Conservation (phyloP, 2,113 vertebrate species). For the Copsychus sechellarum region DNA sequence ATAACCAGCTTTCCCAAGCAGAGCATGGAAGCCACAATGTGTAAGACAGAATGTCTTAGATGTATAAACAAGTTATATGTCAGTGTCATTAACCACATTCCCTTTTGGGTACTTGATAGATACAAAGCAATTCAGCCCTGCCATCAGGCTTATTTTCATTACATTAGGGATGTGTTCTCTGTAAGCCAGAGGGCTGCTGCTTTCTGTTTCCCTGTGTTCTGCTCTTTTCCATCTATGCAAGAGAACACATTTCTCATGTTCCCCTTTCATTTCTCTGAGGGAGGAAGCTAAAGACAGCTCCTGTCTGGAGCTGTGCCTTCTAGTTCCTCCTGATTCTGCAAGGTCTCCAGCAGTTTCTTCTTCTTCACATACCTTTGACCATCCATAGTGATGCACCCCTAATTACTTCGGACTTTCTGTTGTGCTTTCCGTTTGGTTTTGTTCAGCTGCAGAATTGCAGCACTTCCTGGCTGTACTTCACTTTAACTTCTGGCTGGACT, state of each 20-base stretch:
- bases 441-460: neutral
- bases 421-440: neutral
- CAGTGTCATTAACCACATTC: neutral
- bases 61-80: neutral
- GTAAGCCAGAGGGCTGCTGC: neutral
- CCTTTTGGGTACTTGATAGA: neutral
- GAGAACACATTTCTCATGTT: neutral
- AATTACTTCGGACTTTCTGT: neutral
- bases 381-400: neutral
- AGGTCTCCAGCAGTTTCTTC: neutral
- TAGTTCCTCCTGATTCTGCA: neutral
- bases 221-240: neutral
- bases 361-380: neutral
- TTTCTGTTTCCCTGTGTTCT: neutral
- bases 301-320: neutral
- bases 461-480: constrained; percentile 10
- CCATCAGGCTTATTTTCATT: neutral
- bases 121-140: neutral
- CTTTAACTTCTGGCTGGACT: neutral
- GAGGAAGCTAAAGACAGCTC: neutral
- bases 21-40: neutral
- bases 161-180: neutral
- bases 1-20: neutral
- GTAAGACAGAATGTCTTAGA: neutral
- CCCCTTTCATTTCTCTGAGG: neutral